Base-by-base conservation (phyloP, 2,888 invertebrate species). In the Phasia obesa region DNA sequence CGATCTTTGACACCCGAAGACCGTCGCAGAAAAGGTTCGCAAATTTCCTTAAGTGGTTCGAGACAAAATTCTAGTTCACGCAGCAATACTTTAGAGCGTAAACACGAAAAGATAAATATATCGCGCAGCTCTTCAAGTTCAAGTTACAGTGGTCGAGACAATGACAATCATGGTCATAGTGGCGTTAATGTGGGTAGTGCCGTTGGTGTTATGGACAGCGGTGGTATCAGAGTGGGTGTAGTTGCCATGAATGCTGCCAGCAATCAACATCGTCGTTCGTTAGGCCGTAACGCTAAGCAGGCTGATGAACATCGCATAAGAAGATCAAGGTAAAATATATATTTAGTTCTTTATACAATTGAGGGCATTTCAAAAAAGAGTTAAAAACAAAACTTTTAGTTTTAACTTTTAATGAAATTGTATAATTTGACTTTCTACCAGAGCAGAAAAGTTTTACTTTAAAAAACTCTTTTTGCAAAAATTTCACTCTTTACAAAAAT, bases 71-170 rank as follows among this genome's bases (percentile, higher is more conserved):
- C 91, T 0, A 89, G 90, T 53, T 91, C 91, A 6, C 89, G 91
- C 57, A 91, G 88, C 82, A 91, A 89, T 47, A 91, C 91, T 2
- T 78, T 92, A 7, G 91, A 92, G 84, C 88, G 90, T 4, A 89
- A 91, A 21, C 89, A 89, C 64, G 91, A 91, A 13, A 90, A 90
- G 67, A 84, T 87, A 13, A 90, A 88, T 85, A 89, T 91, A 55
- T 91, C 91, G 11, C 87, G 91, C 23, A 91, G 91, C 74, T 91
- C 91, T 5, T 92, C 91, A 0, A 92, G 91, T 71, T 91, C 91
- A 1, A 91, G 91, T 49, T 91, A 91, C 71, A 91, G 91, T 69
- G 91, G 91, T 15, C 88, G 90, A 0, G 90, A 90, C 0, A 77
- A 84, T 49, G 78, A 82, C 19, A 82, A 47, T 79, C 82, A 84